A percentile compares a stretch with the other conserved stretches of the same genome.
Conservation (phyloP, 2,888 invertebrate genomes). For the Dysmachus trigonus region DNA sequence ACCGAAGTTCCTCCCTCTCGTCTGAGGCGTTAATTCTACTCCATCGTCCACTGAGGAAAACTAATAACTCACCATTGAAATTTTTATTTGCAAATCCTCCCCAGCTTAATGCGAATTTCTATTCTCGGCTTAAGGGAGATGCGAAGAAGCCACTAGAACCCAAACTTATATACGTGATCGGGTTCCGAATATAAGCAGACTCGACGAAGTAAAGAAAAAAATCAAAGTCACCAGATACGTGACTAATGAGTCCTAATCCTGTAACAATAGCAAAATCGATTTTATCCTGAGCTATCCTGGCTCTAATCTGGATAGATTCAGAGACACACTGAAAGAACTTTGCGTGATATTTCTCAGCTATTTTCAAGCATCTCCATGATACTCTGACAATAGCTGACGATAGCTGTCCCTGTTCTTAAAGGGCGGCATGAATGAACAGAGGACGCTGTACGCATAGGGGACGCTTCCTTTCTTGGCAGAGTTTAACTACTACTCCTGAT, state of each 20-base stretch:
- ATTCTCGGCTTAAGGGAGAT: background rate
- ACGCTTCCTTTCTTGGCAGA: background rate
- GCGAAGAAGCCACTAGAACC: background rate
- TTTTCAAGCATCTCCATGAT: background rate
- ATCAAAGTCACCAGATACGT: background rate
- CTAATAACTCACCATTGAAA: background rate
- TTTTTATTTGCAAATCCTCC: background rate
- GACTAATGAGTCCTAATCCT: conserved; percentile 15
- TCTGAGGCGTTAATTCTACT: background rate
- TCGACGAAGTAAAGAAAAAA: background rate
- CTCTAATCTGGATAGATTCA: background rate
- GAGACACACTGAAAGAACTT: background rate
- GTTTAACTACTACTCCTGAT: background rate
- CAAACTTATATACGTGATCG: background rate
- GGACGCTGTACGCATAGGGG: background rate
- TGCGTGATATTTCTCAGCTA: background rate
- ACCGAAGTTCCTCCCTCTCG: background rate
- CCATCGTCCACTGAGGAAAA: background rate
- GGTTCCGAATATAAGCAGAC: background rate
- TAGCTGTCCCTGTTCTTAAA: background rate
- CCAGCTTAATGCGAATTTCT: background rate
- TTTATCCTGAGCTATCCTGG: background rate
- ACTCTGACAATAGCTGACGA: background rate
- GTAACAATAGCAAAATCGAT: conserved; percentile 20
- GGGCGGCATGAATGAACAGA: background rate